These are phyloP conservation scores for Sinocyclocheilus anshuiensis DNA, from an alignment of 2,113 vertebrate species.

Conservation along the genomic window DNA sequence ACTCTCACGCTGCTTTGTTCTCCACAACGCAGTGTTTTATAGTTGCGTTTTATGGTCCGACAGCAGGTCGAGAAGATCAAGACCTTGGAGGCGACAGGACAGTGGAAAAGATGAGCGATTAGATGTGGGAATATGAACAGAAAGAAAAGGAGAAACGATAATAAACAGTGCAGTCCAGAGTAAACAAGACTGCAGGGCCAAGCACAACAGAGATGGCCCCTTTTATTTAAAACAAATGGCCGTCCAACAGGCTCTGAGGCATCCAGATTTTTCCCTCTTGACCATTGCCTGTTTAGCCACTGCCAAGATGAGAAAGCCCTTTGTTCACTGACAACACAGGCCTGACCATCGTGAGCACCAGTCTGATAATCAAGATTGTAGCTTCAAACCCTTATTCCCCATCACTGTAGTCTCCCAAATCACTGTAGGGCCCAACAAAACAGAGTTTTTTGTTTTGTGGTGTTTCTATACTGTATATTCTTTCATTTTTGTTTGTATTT, in stretches of 20 bases:
- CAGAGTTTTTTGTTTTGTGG: too few relatives aligned
- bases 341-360: not conserved
- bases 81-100: conserved; percentile 3
- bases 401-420: too few relatives aligned
- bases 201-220: conserved; percentile 28
- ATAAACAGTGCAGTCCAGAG: conserved; percentile 36
- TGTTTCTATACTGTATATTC: too few relatives aligned
- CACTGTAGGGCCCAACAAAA: too few relatives aligned
- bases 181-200: conserved; percentile 40
- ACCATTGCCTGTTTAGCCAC: conserved; percentile 11
- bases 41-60: conserved; percentile 36
- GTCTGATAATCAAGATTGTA: too few relatives aligned
- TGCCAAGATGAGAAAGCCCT: conserved; percentile 5
- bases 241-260: conserved; percentile 27
- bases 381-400: not conserved
- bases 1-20: conserved; percentile 34
- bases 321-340: not conserved
- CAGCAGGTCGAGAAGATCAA: conserved; percentile 22
- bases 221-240: conserved; percentile 48
- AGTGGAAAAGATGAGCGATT: conserved; percentile 28
- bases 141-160: conserved; percentile 26
- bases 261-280: not conserved
- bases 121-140: conserved; percentile 31
- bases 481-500: too few relatives aligned
- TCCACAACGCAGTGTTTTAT: conserved; percentile 40